Evolutionary conservation across 2,113 vertebrate genomes (phyloP).

Genomic region (Morone saxatilis): DNA sequence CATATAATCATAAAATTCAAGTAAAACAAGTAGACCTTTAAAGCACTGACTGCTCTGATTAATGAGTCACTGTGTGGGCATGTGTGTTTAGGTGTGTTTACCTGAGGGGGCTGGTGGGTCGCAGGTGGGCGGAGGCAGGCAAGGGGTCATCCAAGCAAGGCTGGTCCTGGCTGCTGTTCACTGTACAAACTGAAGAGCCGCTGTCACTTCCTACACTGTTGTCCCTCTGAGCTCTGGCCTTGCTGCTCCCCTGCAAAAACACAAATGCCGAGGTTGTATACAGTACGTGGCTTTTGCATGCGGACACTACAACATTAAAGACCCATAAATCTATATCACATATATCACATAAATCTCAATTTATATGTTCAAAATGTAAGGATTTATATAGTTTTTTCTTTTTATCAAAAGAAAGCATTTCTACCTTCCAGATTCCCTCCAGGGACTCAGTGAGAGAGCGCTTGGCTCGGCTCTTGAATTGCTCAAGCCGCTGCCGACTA

Average conservation of each 20-base stretch:
- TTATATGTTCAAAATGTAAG: not conserved
- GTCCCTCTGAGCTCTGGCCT: slow-evolving; percentile 85
- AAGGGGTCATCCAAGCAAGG: slow-evolving; percentile 63
- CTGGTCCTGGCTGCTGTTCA: slow-evolving; percentile 77
- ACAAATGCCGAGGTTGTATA: slow-evolving; percentile 9
- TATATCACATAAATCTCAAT: too few relatives aligned
- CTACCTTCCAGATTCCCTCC: slow-evolving; percentile 91
- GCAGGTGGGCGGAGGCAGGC: slow-evolving; percentile 49
- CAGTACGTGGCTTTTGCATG: not conserved
- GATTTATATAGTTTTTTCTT: too few relatives aligned
- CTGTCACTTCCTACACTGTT: slow-evolving; percentile 82
- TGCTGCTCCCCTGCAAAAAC: slow-evolving; percentile 88
- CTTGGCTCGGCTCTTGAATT: slow-evolving; percentile 93
- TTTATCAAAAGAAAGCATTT: not conserved
- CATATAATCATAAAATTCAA: not conserved
- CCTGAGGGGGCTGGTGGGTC: slow-evolving; percentile 79
- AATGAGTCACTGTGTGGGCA: not conserved
- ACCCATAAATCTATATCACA: too few relatives aligned
- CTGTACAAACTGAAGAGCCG: slow-evolving; percentile 77
- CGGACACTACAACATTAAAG: not conserved
- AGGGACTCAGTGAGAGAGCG: slow-evolving; percentile 94
- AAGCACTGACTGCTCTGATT: not conserved
- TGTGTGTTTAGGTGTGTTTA: slow-evolving; percentile 36
- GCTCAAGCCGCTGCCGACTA: slow-evolving; percentile 90
- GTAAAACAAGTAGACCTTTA: slow-evolving; percentile 17